A percentile compares a stretch with the other conserved stretches of the same genome.
Conservation (phyloP, 2,113 vertebrate species). For the Lepus americanus region DNA sequence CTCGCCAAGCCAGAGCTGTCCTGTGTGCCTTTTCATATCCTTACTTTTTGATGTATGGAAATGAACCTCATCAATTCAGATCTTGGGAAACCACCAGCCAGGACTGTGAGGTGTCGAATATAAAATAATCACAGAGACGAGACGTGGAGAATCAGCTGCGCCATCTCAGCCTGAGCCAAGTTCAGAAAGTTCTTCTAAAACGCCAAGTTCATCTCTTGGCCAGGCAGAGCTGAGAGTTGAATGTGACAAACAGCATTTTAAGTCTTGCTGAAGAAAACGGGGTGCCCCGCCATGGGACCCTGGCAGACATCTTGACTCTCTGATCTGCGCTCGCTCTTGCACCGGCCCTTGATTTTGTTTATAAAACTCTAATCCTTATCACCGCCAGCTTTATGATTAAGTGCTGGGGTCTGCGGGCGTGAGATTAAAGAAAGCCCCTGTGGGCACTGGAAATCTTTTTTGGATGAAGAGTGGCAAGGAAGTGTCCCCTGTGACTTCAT, state of each 20-base stretch:
- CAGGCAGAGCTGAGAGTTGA: not conserved
- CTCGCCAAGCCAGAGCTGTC: not conserved
- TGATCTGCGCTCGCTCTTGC: not conserved
- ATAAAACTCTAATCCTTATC: not conserved
- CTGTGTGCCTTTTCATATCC: not conserved
- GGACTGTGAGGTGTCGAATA: not conserved
- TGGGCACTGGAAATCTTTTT: not conserved
- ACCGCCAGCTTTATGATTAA: not conserved
- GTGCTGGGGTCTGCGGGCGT: not conserved
- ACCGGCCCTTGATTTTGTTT: not conserved
- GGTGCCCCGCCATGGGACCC: not conserved
- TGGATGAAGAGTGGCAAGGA: not conserved
- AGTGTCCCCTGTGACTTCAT: not conserved
- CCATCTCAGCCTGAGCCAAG: not conserved
- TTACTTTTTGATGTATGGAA: not conserved
- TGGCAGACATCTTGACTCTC: fast-evolving
- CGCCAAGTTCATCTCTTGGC: not conserved
- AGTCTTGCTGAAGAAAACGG: not conserved
- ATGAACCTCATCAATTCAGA: slow-evolving; percentile 12
- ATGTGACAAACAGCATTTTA: not conserved
- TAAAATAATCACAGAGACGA: not conserved
- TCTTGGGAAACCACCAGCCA: slow-evolving; percentile 19
- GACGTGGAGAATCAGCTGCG: not conserved
- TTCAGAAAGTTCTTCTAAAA: not conserved
- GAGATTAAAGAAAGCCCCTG: not conserved